phyloP scores from a whole-genome alignment of 2,888 invertebrate genomes.

The Trissoscelio sp. region DNA sequence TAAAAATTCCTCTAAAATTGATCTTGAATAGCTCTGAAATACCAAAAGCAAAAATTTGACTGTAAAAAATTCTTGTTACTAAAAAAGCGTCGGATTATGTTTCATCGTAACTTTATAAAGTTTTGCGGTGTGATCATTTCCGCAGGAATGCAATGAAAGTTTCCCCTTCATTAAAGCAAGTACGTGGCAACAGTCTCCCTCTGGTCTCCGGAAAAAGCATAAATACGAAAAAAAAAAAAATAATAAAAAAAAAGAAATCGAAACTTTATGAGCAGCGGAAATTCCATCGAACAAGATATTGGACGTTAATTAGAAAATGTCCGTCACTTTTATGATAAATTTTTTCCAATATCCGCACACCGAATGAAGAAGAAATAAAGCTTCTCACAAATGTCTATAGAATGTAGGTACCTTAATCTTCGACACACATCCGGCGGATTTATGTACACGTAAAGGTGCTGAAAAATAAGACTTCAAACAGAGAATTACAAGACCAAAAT shows the following conservation, averaged over 20 bases:
- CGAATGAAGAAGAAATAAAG: constrained; percentile 14
- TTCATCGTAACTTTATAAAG: constrained; percentile 19
- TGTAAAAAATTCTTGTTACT: background rate
- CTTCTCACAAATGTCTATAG: constrained; percentile 12
- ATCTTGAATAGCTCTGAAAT: no score
- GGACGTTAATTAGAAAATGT: constrained; percentile 41
- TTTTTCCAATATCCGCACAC: constrained; percentile 31
- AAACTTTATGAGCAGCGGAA: constrained; percentile 14
- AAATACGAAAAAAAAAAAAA: background rate
- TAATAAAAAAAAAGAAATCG: background rate
- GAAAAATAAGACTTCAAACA: constrained; percentile 13
- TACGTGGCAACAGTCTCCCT: background rate
- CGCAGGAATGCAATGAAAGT: constrained; percentile 14
- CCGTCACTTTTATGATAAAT: constrained; percentile 33
- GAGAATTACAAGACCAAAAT: constrained; percentile 14
- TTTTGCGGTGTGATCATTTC: constrained; percentile 5
- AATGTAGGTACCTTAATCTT: constrained; percentile 13
- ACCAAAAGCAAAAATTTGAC: background rate
- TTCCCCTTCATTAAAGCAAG: constrained; percentile 29
- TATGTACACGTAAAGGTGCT: constrained; percentile 9
- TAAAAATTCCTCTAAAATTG: background rate
- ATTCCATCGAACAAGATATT: constrained; percentile 26
- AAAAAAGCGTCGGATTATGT: constrained; percentile 8
- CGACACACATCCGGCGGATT: constrained; percentile 13
- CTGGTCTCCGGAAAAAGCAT: no score